Percentiles rank a stretch among this genome's conserved stretches.
Conservation (phyloP, 2,113 vertebrate genomes). For the Sterrhoptilus dennistouni region DNA sequence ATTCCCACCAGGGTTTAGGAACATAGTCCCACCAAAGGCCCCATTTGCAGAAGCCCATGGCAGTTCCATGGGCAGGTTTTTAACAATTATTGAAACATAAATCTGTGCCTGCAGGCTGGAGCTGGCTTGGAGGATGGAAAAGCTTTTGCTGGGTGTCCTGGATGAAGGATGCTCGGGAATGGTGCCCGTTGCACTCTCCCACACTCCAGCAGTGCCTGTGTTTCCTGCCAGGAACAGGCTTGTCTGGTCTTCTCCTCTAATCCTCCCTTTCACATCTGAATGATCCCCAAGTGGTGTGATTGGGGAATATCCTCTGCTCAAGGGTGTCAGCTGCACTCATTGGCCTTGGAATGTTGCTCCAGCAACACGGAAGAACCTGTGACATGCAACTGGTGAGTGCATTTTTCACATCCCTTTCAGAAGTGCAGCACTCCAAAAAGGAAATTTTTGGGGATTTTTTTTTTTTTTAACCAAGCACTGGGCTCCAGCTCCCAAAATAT, state of each 20-base stretch:
- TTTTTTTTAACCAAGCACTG: neutral
- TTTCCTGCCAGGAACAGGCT: neutral
- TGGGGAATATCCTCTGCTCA: neutral
- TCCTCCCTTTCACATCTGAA: neutral
- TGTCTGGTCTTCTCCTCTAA: neutral
- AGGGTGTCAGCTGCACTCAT: neutral
- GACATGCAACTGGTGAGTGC: neutral
- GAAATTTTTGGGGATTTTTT: neutral
- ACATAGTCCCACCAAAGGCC: neutral
- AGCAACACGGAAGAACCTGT: neutral
- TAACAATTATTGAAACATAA: neutral
- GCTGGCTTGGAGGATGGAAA: neutral
- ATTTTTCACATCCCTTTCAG: neutral
- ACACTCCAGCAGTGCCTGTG: neutral
- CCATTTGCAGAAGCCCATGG: neutral
- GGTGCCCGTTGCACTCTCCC: fast-evolving
- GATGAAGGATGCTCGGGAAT: neutral
- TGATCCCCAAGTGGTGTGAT: neutral
- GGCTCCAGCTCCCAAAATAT: conserved; percentile 58
- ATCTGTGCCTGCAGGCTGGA: neutral
- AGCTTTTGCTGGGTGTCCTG: neutral
- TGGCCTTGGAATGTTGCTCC: neutral
- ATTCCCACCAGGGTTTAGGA: neutral
- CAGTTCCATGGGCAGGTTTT: neutral
- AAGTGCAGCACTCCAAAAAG: neutral